Base-by-base conservation (phyloP, 2,113 vertebrate genomes). In the Trogon melanurus region DNA sequence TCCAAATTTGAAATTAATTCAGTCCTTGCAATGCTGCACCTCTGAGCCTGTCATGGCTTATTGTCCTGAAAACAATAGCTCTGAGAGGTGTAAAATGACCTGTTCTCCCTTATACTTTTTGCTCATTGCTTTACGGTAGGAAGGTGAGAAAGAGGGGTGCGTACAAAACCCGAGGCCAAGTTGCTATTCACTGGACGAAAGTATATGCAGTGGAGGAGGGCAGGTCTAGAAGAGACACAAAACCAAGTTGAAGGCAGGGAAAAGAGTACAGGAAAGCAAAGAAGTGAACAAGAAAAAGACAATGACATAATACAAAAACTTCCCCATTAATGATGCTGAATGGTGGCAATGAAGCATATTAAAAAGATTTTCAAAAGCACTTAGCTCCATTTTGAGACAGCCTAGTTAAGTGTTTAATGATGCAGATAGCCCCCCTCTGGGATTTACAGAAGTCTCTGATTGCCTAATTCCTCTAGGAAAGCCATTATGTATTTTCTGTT, bases 391-490 rank as follows among this genome's bases (percentile, higher is more conserved):
- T 97, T 90, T 89, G 53, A 80, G 66, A 53, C 2, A 13, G 65
- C 65, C 93, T 86, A 92, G 70, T 95, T 88, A 88, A 71, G n/a
- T 65, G 45, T 88, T 93, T 86, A 89, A 92, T 81, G 86, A 91
- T 93, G 90, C 88, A 91, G 65, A 72, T 41, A 95, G 76, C 47
- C 45, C 36, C 61, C 57, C 86, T 91, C 76, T 57, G 79, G 61
- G 58, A 86, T 74, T 91, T 85, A 85, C 16, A 70, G n/a, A 75
- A 81, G 13, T 81, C 65, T 92, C 72, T 81, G 84, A 90, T 75
- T 81, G 80, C 41, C 73, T 5, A 25, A 41, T 87, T 94, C 58
- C 61, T 88, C 53, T 62, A 79, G 58, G 51, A 93, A 95, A 86
- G 71, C 38, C 58, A 44, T 27, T 34, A 23, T 2, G 14, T 74